These are phyloP conservation scores for Callionymus lyra DNA, from an alignment of 2,113 vertebrate genomes.

Conservation along the genomic window DNA sequence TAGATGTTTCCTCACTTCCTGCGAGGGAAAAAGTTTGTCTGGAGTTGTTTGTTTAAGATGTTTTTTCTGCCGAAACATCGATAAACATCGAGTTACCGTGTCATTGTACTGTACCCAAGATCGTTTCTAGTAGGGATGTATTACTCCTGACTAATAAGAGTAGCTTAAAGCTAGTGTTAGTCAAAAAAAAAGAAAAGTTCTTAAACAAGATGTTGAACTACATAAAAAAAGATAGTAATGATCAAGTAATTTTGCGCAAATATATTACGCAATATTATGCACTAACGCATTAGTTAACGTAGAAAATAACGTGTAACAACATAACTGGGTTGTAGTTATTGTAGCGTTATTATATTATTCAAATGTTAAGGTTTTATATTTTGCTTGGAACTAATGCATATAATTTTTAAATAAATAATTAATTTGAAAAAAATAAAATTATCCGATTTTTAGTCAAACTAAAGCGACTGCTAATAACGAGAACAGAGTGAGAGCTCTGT, in stretches of 20 bases:
- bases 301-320: neutral
- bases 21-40: too few relatives aligned
- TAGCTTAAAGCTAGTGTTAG: too few relatives aligned
- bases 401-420: too few relatives aligned
- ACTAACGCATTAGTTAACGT: neutral
- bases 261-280: neutral
- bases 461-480: neutral
- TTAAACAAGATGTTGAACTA: too few relatives aligned
- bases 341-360: too few relatives aligned
- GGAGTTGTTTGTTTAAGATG: too few relatives aligned
- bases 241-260: neutral
- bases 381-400: too few relatives aligned
- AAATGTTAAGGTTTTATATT: too few relatives aligned
- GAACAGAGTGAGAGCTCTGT: constrained; percentile 30
- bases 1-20: too few relatives aligned
- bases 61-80: neutral
- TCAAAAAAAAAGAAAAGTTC: too few relatives aligned
- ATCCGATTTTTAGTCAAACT: neutral
- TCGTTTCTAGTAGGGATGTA: neutral
- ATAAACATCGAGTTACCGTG: neutral
- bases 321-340: too few relatives aligned
- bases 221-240: neutral
- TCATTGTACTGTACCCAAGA: constrained; percentile 20
- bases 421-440: too few relatives aligned
- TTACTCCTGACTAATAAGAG: constrained; percentile 2